Evolutionary conservation across 2,797 vertebrate genomes (phyloP).

Genomic region (Pangasius macronema): DNA sequence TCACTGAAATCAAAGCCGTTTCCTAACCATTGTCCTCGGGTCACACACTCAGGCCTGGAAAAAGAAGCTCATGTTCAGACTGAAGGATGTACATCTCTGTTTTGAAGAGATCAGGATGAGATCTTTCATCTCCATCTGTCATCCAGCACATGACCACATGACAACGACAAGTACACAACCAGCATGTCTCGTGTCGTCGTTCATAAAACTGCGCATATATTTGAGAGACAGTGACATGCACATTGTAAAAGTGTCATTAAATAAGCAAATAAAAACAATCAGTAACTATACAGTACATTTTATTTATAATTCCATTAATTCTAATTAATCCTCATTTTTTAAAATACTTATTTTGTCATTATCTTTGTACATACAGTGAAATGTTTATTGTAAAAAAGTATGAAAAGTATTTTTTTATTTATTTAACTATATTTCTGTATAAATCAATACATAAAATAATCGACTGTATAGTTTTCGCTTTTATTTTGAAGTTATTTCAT

Average conservation of each 20-base stretch:
- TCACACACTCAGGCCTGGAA: constrained; percentile 26
- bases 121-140: constrained; percentile 15
- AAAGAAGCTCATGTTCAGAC: constrained; percentile 23
- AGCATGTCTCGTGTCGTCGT: background rate
- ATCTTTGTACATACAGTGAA: background rate
- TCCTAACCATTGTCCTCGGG: constrained; percentile 22
- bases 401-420: background rate
- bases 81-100: background rate
- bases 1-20: constrained; percentile 49
- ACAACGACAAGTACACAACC: background rate
- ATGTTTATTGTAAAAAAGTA: background rate
- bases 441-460: background rate
- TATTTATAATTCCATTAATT: background rate
- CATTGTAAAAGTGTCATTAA: background rate
- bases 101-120: constrained; percentile 7
- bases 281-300: background rate
- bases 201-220: background rate
- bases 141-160: background rate
- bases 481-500: background rate
- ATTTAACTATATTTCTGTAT: background rate
- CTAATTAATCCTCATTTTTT: background rate
- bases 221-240: background rate
- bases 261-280: background rate
- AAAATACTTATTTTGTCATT: background rate
- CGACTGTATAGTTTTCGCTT: background rate